Percentiles rank a stretch among this genome's conserved stretches.
phyloP scores from a whole-genome alignment of 1,140 invertebrate species.

The Yoshiicerus persimilis region DNA sequence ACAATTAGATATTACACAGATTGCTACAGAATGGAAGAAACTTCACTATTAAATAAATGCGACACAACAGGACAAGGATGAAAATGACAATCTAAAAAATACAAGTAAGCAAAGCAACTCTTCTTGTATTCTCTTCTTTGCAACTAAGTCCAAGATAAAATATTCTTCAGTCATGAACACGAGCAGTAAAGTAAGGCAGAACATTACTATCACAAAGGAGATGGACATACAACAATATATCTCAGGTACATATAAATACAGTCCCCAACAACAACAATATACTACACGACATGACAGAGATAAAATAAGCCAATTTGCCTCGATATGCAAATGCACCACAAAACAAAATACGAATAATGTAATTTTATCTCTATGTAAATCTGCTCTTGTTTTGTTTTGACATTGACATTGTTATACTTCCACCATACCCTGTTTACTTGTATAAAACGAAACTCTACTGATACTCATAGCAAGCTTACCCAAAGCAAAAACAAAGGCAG shows the following conservation, averaged over 20 bases:
- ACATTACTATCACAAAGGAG: no score
- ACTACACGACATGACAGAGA: neutral
- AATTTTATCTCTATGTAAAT: neutral
- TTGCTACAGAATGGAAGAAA: neutral
- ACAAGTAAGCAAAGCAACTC: no score
- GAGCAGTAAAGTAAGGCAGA: no score
- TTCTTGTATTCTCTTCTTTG: no score
- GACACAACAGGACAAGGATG: neutral
- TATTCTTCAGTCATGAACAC: no score
- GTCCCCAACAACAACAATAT: neutral
- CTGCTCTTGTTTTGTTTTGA: constrained; percentile 9
- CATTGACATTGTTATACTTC: neutral
- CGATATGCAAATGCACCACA: neutral
- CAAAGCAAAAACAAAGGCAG: no score
- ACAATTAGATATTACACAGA: neutral
- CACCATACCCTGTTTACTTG: neutral
- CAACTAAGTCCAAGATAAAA: no score
- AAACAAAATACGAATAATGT: neutral
- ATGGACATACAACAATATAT: no score
- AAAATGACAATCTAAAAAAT: no score
- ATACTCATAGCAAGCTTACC: no score
- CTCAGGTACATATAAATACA: no score
- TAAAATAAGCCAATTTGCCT: constrained; percentile 3
- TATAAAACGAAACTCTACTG: no score
- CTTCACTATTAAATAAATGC: neutral